Evolutionary conservation across 2,888 invertebrate genomes (phyloP).

Genomic region (Meghimatium bilineatum): DNA sequence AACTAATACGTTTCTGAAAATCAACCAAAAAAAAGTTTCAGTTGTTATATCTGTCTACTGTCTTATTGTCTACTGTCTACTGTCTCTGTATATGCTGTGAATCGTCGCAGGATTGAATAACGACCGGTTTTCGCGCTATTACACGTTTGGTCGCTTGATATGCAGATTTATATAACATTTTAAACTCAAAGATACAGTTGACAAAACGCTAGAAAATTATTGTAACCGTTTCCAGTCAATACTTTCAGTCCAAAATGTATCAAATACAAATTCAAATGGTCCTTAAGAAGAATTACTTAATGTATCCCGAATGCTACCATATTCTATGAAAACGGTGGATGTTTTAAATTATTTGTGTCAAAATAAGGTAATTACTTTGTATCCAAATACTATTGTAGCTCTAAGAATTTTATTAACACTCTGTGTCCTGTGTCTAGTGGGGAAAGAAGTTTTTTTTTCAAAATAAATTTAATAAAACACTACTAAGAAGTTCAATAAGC

Average conservation of each 20-base stretch:
- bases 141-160: too few species aligned
- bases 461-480: neutral
- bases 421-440: neutral
- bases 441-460: neutral
- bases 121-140: too few species aligned
- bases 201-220: neutral
- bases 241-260: neutral
- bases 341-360: neutral
- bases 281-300: neutral
- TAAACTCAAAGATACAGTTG: neutral
- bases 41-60: too few species aligned
- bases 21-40: neutral
- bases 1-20: neutral
- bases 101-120: too few species aligned
- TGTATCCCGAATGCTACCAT: neutral
- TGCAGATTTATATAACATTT: neutral
- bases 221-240: neutral
- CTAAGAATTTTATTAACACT: neutral
- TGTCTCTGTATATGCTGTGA: too few species aligned
- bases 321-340: neutral
- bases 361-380: neutral
- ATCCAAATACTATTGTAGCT: neutral
- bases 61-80: too few species aligned
- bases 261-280: neutral
- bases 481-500: neutral